A percentile compares a stretch with the other conserved stretches of the same genome.
These are phyloP conservation scores for Oenanthe melanoleuca DNA, from an alignment of 2,113 vertebrate species.

Conservation along the genomic window DNA sequence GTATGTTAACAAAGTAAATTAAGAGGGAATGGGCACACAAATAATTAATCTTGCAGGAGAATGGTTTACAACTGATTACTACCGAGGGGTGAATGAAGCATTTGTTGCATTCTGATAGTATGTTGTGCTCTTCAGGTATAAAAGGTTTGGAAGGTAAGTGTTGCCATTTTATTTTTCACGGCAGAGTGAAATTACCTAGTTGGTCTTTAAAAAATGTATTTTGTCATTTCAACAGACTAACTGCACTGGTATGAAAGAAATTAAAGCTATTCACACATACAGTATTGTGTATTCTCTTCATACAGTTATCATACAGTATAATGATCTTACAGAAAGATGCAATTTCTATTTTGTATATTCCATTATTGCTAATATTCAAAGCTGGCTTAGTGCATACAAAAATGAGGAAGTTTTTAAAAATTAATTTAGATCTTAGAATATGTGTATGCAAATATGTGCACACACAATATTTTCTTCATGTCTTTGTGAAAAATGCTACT, in stretches of 20 bases:
- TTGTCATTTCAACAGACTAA: neutral
- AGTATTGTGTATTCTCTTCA: neutral
- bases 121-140: neutral
- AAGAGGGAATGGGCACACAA: fast-evolving
- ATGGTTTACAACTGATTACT: neutral
- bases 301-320: neutral
- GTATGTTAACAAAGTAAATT: neutral
- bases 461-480: neutral
- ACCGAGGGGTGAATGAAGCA: neutral
- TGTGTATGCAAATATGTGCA: neutral
- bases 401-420: neutral
- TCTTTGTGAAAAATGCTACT: neutral
- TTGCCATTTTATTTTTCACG: neutral
- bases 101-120: neutral
- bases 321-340: neutral
- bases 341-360: neutral
- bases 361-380: neutral
- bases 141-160: neutral
- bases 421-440: neutral
- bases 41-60: neutral
- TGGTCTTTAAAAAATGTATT: neutral
- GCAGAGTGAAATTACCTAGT: neutral
- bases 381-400: neutral
- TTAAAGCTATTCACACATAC: neutral
- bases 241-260: neutral